A percentile compares a stretch with the other conserved stretches of the same genome.
phyloP scores from a whole-genome alignment of 1,140 invertebrate species.

The Neoseiulus cucumeris region DNA sequence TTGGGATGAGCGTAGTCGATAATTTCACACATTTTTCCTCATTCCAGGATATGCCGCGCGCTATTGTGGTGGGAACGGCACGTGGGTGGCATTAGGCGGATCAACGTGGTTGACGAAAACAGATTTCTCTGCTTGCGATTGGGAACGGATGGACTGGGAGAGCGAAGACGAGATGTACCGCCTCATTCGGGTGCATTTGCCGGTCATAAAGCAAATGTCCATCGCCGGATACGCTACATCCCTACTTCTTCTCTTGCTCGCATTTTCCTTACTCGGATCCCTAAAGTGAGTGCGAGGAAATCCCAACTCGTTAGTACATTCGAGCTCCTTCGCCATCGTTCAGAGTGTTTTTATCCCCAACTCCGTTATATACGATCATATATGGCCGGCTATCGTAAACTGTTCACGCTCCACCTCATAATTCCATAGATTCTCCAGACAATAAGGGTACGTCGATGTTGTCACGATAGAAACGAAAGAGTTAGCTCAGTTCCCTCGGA shows the following conservation, averaged over 20 bases:
- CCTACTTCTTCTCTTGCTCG: slow-evolving; percentile 39
- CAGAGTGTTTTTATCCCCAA: no score
- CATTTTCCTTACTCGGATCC: slow-evolving; percentile 40
- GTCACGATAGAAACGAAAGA: no score
- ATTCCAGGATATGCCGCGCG: not conserved
- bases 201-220: slow-evolving; percentile 39
- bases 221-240: slow-evolving; percentile 46
- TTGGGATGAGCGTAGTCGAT: no score
- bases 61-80: not conserved
- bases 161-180: not conserved
- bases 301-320: no score
- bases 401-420: no score
- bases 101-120: not conserved
- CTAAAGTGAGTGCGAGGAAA: slow-evolving; percentile 39
- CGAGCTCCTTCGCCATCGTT: no score
- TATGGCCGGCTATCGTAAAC: no score
- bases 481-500: no score
- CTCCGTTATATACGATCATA: no score
- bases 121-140: not conserved
- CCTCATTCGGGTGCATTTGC: slow-evolving; percentile 34
- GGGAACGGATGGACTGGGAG: not conserved
- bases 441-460: no score
- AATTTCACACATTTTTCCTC: not conserved
- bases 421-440: no score
- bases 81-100: not conserved